Base-by-base conservation (phyloP, 2,888 invertebrate genomes). In the Tipula vernalis region DNA sequence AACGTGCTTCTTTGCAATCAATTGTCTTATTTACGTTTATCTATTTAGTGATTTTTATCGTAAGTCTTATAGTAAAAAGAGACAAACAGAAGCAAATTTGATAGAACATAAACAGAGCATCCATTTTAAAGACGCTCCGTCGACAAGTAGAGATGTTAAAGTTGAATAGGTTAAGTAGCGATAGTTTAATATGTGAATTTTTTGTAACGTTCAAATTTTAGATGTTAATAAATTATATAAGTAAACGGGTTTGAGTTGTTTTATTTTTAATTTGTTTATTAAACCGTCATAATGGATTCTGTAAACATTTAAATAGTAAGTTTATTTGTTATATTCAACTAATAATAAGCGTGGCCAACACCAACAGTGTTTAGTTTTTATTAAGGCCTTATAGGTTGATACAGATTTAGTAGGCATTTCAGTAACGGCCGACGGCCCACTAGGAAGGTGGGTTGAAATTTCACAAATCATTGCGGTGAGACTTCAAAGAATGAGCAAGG, bases 31-130 rank as follows among this genome's bases (percentile, higher is more conserved):
- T 85, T 94, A 94, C 89, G 90, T 94, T 13, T 93, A 93, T 88
- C 91, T 94, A 86, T 94, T 94, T 89, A 90, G 92, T 85, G 92
- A 93, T 88, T 94, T 94, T 90, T 94, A 94, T 89, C 90, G 92
- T 87, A 93, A 93, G 89, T 91, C 94, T 0, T 94, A 94, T 90
- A 91, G 90, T 83, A 91, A 91, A 87, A 90, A 91, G 39, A 18
- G 71, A 71, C 28, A 71, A 18, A 18, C 57, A 6, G 18, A 5
- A 71, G 5, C 10, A 71, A 28, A 1, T 71, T n/a, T 28, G 0
- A 10, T 0, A 8, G 71, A 18, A 10, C 28, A 28, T 10, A 71
- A 71, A 2, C 28, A 8, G 28, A 71, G 2, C 12, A 12, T 2
- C 71, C 28, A 10, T 10, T 10, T 71, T 8, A 71, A 28, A 13